phyloP scores from a whole-genome alignment of 2,113 vertebrate species.

The Craseonycteris thonglongyai region DNA sequence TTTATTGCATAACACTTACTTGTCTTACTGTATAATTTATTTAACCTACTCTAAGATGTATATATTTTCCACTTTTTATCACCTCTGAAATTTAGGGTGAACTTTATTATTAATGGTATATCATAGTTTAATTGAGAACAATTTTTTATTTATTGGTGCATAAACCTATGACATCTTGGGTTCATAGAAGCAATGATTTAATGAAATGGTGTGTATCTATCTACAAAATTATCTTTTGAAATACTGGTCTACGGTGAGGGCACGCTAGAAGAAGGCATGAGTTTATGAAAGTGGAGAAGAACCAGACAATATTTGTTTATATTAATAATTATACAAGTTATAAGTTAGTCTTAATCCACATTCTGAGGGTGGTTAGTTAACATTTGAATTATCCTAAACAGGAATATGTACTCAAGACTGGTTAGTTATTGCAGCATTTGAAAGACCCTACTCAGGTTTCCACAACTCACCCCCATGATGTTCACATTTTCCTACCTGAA shows the following conservation, averaged over 20 bases:
- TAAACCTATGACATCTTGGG: not conserved
- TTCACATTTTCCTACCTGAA: slow-evolving; percentile 11
- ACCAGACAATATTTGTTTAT: not conserved
- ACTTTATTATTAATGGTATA: not conserved
- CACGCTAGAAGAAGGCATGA: not conserved
- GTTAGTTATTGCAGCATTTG: not conserved
- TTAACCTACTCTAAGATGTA: not conserved
- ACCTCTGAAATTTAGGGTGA: not conserved
- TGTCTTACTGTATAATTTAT: not conserved
- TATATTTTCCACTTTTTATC: not conserved
- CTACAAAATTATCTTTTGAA: not conserved
- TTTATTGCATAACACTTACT: slow-evolving; percentile 11
- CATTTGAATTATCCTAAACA: not conserved
- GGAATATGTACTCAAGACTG: not conserved
- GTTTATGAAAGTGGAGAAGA: not conserved
- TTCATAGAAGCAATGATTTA: slow-evolving; percentile 26
- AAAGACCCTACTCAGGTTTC: not conserved
- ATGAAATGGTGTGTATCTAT: not conserved
- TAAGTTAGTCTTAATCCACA: slow-evolving; percentile 2
- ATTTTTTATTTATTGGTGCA: not conserved
- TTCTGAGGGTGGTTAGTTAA: not conserved
- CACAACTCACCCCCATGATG: not conserved
- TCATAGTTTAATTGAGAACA: not conserved
- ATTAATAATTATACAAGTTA: not conserved
- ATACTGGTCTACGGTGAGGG: not conserved